A percentile compares a stretch with the other conserved stretches of the same genome.
Evolutionary conservation across 2,113 vertebrate species (phyloP).

Genomic region (Alethe diademata): DNA sequence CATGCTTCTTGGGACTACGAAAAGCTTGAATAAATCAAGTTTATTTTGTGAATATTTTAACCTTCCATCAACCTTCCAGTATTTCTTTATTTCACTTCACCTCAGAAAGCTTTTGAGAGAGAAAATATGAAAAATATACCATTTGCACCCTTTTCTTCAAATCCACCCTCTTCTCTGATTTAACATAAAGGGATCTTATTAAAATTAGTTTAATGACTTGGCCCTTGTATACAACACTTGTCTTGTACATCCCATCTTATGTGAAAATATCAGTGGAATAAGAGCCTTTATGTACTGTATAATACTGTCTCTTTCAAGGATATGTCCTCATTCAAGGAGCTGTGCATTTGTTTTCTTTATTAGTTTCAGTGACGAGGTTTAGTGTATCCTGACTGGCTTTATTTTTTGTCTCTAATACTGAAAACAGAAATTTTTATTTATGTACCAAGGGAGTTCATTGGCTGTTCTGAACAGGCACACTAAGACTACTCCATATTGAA

Average conservation of each 20-base stretch:
- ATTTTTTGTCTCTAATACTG: not conserved
- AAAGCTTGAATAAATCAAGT: slow-evolving; percentile 67
- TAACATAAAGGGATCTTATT: not conserved
- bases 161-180: not conserved
- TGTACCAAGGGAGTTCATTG: not conserved
- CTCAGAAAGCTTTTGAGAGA: not conserved
- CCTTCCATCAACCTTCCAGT: slow-evolving; percentile 47
- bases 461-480: not conserved
- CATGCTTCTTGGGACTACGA: slow-evolving; percentile 31
- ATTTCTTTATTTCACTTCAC: slow-evolving; percentile 34
- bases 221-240: not conserved
- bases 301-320: not conserved
- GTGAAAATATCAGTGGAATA: not conserved
- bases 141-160: not conserved
- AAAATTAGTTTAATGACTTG: not conserved
- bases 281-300: not conserved
- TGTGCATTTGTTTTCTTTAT: not conserved
- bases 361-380: not conserved
- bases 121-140: not conserved
- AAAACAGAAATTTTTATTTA: not conserved
- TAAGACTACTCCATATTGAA: not conserved
- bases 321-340: not conserved
- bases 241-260: not conserved
- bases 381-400: not conserved
- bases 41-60: slow-evolving; percentile 58